Conservation (phyloP, 2,113 vertebrate species). For the Uria aalge region DNA sequence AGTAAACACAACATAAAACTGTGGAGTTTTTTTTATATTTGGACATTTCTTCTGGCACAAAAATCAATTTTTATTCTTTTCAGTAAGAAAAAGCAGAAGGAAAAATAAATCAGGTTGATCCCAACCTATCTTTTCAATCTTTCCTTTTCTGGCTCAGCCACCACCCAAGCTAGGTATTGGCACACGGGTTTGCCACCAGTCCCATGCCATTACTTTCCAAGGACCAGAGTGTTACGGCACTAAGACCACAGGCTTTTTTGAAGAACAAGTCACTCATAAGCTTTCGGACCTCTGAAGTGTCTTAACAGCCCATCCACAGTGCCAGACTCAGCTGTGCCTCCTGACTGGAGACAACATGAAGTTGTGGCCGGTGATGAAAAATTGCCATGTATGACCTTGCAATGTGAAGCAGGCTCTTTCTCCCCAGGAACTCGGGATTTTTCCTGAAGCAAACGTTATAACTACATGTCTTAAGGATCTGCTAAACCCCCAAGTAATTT, state of each 20-base stretch:
- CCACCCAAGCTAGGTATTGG: not conserved
- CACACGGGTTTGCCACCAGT: not conserved
- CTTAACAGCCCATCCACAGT: not conserved
- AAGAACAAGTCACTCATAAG: not conserved
- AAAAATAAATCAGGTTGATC: not conserved
- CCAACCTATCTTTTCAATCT: not conserved
- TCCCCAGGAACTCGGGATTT: not conserved
- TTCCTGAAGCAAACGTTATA: not conserved
- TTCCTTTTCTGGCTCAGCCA: not conserved
- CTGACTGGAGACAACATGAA: not conserved
- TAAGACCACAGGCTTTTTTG: not conserved
- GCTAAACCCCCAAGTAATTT: not conserved
- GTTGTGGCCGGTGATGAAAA: not conserved
- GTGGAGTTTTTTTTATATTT: fast-evolving
- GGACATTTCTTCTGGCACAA: not conserved
- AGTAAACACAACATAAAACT: not conserved
- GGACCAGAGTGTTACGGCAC: not conserved
- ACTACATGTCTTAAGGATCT: not conserved
- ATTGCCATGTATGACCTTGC: fast-evolving
- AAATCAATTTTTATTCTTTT: not conserved
- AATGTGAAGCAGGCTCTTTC: fast-evolving
- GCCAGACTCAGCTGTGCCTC: not conserved
- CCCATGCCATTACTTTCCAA: not conserved
- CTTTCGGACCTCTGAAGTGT: not conserved
- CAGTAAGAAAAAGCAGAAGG: not conserved